Evolutionary conservation across 1,140 invertebrate genomes (phyloP), one percentile per base, ranked within the genome.

Genomic region (Leptinotarsa defecta): DNA sequence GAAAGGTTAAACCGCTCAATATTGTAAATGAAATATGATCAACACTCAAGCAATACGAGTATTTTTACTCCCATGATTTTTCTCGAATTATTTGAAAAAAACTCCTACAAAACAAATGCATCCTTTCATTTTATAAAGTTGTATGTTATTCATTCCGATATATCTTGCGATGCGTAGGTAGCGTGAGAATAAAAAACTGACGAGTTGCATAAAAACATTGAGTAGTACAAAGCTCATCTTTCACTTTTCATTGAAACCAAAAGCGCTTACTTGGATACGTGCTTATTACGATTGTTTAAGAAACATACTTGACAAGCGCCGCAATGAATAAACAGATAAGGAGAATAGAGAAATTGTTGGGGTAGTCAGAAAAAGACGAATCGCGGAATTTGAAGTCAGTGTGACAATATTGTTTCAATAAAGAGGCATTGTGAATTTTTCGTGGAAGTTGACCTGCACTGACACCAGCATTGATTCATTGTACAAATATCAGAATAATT

Each of bases 241-340:
- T 57, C 52, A 57, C 52, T 57, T 57, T 57, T 57, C 52, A 57
- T 57, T 57, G 52, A 57, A 57, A 57, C 52, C 52, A 57, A 57
- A 57, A 57, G 52, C 52, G 52, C 52, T 57, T 57, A 57, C 15
- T 19, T 57, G 6, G 52, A 43, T 43, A 19, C 52, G 52, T 57
- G 15, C 52, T 57, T 57, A 43, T 43, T 43, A 43, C 2, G 34
- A 43, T 43, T 43, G 8, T 43, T 43, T 11, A 43, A 43, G 34
- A 11, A 43, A 43, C 34, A 43, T 43, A 43, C 34, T 43, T 43
- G 11, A 43, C 1, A 43, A 43, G 34, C 34, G 34, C 34, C 52
- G n/a, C 15, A 57, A 57, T 57, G 4, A 57, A 57, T 19, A 57
- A 57, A 57, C 52, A 15, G 52, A 57, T 57, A 57, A 57, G 52